Evolutionary conservation across 1,140 invertebrate genomes (phyloP), one percentile per base, ranked within the genome.

Genomic region (Steinernema khuongi): DNA sequence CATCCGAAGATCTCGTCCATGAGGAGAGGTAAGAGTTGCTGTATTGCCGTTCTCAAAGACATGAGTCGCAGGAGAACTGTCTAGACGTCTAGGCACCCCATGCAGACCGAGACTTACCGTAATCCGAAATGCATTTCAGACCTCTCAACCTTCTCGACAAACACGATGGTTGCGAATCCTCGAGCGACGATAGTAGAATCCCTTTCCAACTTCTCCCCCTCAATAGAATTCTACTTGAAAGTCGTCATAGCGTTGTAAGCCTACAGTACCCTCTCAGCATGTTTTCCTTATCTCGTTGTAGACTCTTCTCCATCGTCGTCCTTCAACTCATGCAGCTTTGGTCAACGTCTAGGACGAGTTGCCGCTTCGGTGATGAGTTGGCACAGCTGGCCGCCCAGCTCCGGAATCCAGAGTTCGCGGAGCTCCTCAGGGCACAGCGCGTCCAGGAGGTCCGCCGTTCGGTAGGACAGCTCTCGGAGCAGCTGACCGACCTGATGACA

Each of bases 41-140:
- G n/a, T n/a, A n/a, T n/a, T n/a, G n/a, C n/a, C n/a, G n/a, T n/a
- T n/a, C n/a, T n/a, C n/a, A n/a, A n/a, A n/a, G n/a, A n/a, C n/a
- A n/a, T n/a, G n/a, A n/a, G n/a, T n/a, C n/a, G n/a, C n/a, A n/a
- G n/a, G n/a, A n/a, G n/a, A n/a, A n/a, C n/a, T n/a, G n/a, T n/a
- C n/a, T n/a, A n/a, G n/a, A n/a, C n/a, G n/a, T n/a, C n/a, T n/a
- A n/a, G n/a, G n/a, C n/a, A n/a, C n/a, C n/a, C n/a, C n/a, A n/a
- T n/a, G n/a, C n/a, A n/a, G n/a, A n/a, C n/a, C n/a, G n/a, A n/a
- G n/a, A 11, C 36, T n/a, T 41, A 41, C 36, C n/a, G 36, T 41
- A 41, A 41, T n/a, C 36, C 36, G n/a, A n/a, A n/a, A n/a, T 41
- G 36, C 36, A 41, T 60, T 60, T 7, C 50, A 60, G 50, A 60